Conservation (phyloP, 2,888 invertebrate genomes). For the Drosophila paramelanica region DNA sequence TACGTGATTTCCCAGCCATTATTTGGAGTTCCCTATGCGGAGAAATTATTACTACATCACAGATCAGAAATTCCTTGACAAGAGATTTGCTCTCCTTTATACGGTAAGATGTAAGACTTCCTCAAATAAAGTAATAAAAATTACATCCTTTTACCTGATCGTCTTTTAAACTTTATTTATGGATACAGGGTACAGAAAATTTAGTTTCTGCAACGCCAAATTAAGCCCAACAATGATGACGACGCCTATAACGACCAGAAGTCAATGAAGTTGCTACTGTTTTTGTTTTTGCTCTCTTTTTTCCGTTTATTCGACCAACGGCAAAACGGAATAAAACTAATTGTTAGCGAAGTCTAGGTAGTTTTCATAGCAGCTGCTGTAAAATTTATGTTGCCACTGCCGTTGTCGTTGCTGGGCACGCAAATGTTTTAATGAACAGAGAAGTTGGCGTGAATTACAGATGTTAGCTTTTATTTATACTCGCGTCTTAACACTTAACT, state of each 20-base stretch:
- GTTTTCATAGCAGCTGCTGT: conserved; percentile 37
- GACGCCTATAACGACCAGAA: conserved; percentile 26
- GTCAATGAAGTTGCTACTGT: conserved; percentile 22
- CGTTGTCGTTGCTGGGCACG: conserved; percentile 26
- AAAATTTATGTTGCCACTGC: conserved; percentile 62
- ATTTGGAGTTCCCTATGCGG: no score
- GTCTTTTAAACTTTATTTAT: no score
- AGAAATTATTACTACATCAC: no score
- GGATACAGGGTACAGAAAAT: background rate
- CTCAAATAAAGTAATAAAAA: no score
- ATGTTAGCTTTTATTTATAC: conserved; percentile 14
- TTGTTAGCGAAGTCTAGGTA: conserved; percentile 22
- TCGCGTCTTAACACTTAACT: no score
- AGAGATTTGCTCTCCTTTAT: no score
- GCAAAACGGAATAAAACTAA: conserved; percentile 41
- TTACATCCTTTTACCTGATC: no score
- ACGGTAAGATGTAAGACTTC: no score
- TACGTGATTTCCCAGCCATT: no score
- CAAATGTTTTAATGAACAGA: conserved; percentile 60
- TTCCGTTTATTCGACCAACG: conserved; percentile 53
- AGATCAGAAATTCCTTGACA: no score
- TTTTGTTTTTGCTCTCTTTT: conserved; percentile 21
- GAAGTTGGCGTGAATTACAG: conserved; percentile 31
- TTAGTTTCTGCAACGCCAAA: conserved; percentile 34
- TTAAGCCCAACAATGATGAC: conserved; percentile 29